Evolutionary conservation across 2,797 vertebrate genomes (phyloP).

Genomic region (Sebastes itinus): DNA sequence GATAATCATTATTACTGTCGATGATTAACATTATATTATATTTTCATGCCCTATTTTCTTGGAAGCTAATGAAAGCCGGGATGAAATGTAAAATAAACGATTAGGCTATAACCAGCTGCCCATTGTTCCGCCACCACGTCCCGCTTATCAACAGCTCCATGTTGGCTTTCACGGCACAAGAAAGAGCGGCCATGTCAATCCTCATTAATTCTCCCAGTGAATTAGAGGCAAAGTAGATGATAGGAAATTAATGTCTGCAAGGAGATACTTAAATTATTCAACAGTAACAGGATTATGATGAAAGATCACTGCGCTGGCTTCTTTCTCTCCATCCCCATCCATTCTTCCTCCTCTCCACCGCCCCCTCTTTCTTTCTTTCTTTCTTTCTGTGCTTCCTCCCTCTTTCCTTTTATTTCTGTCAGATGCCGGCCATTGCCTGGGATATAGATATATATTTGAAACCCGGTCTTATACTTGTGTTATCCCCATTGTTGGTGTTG

Average conservation of each 20-base stretch:
- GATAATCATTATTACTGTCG: conserved; percentile 37
- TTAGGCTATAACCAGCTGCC: conserved; percentile 50
- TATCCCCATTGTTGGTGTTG: conserved; percentile 4
- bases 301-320: conserved; percentile 70
- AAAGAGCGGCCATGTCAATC: conserved; percentile 77
- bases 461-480: conserved; percentile 13
- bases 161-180: conserved; percentile 74
- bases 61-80: conserved; percentile 45
- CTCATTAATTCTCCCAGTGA: conserved; percentile 78
- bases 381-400: not conserved
- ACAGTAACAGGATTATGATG: conserved; percentile 81
- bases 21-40: conserved; percentile 55
- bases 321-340: conserved; percentile 39
- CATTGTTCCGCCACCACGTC: conserved; percentile 62
- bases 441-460: not conserved
- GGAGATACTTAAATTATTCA: conserved; percentile 82
- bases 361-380: not conserved
- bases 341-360: conserved; percentile 13
- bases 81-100: conserved; percentile 64
- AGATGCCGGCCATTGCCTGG: conserved; percentile 23
- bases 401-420: conserved; percentile 15
- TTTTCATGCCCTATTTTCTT: conserved; percentile 38
- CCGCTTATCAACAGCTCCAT: conserved; percentile 72
- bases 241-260: conserved; percentile 82
- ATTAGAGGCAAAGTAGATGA: conserved; percentile 78